Evolutionary conservation across 2,888 invertebrate species (phyloP).

Genomic region (Rhingia campestris): DNA sequence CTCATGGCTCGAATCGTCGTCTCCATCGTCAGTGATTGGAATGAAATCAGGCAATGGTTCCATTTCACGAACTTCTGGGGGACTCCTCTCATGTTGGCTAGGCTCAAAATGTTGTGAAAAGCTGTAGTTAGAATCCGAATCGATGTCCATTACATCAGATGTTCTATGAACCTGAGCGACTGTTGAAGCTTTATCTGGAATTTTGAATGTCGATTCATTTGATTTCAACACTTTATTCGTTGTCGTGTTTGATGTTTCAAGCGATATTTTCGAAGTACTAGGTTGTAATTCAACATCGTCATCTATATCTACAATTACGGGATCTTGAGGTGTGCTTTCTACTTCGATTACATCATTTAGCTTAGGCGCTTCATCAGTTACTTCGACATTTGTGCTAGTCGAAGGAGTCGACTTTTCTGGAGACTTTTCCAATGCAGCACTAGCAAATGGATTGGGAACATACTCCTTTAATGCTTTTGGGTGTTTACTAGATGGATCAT

Average conservation of each 20-base stretch:
- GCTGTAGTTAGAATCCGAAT: conserved; percentile 82
- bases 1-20: conserved; percentile 35
- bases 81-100: conserved; percentile 57
- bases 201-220: conserved; percentile 39
- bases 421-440: conserved; percentile 37
- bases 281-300: conserved; percentile 31
- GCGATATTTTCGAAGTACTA: conserved; percentile 12
- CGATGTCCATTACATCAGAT: conserved; percentile 68
- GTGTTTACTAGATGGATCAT: conserved; percentile 22
- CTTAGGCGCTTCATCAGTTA: neutral
- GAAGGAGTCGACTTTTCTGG: neutral
- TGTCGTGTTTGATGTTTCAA: conserved; percentile 2
- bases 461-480: conserved; percentile 52
- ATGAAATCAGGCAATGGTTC: conserved; percentile 80
- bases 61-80: conserved; percentile 74
- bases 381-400: neutral
- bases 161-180: conserved; percentile 17
- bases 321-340: neutral
- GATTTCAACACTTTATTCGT: neutral
- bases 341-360: neutral
- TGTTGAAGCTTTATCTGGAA: conserved; percentile 28
- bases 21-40: conserved; percentile 75
- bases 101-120: conserved; percentile 82
- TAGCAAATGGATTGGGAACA: conserved; percentile 74
- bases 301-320: neutral